These are phyloP conservation scores for Loris lydekkerianus DNA, from an alignment of 2,797 vertebrate genomes.

Conservation along the genomic window DNA sequence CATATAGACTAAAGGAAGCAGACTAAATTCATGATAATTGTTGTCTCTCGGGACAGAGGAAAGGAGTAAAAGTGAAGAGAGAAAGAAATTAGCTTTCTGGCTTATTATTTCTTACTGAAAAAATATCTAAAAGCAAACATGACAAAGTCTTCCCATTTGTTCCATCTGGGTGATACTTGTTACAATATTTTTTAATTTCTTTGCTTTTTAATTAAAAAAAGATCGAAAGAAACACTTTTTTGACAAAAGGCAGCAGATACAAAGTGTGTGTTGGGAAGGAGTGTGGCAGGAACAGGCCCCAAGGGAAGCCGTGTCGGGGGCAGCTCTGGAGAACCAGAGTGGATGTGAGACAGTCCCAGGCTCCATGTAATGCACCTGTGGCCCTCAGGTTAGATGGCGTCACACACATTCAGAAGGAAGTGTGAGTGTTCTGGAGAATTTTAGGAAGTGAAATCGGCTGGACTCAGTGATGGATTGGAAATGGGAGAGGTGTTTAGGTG, in stretches of 20 bases:
- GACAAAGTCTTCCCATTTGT: not conserved
- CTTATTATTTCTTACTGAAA: not conserved
- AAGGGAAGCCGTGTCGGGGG: rapidly evolving
- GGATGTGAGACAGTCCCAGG: not conserved
- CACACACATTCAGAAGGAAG: not conserved
- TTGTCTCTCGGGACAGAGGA: not conserved
- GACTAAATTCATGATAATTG: not conserved
- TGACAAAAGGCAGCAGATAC: not conserved
- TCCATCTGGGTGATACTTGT: not conserved
- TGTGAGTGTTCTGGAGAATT: not conserved
- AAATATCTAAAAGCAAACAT: not conserved
- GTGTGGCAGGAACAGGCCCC: not conserved
- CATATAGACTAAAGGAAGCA: too few relatives aligned
- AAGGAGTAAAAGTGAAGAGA: not conserved
- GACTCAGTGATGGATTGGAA: not conserved
- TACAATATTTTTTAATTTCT: not conserved
- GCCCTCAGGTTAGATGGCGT: too few relatives aligned
- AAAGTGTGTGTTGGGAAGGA: not conserved
- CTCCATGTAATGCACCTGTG: rapidly evolving
- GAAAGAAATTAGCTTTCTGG: not conserved
- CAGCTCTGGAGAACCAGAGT: not conserved
- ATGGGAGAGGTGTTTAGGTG: rapidly evolving
- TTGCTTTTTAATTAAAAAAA: not conserved
- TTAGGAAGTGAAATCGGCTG: not conserved
- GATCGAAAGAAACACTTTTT: not conserved